Conservation (phyloP, 2,113 vertebrate species). For the Emberiza fucata region DNA sequence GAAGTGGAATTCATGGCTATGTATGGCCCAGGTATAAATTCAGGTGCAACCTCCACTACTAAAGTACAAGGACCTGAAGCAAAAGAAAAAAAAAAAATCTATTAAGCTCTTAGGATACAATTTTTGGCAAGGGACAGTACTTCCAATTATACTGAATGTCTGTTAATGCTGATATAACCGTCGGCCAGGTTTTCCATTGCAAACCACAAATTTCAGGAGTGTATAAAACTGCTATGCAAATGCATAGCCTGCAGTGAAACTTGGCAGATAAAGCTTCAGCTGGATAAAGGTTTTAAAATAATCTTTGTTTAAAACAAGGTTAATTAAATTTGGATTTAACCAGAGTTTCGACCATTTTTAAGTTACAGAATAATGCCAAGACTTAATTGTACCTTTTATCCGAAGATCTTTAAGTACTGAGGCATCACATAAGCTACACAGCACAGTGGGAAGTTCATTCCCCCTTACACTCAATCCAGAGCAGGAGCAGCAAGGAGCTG, state of each 20-base stretch:
- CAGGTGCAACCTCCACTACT: background rate
- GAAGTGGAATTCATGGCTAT: background rate
- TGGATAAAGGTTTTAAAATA: conserved; percentile 36
- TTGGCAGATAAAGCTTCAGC: background rate
- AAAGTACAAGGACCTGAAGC: background rate
- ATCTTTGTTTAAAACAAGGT: conserved; percentile 71
- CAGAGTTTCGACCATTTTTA: background rate
- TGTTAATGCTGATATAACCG: background rate
- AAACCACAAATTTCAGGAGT: background rate
- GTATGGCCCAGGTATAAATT: background rate
- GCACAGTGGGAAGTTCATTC: accelerated
- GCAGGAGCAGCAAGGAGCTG: background rate
- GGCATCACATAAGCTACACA: accelerated
- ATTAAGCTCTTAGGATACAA: background rate
- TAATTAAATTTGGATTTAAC: conserved; percentile 26
- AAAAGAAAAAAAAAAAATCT: background rate
- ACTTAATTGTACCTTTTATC: background rate
- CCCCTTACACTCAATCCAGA: background rate
- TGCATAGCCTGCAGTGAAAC: background rate
- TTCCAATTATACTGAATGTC: background rate
- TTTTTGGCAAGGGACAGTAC: background rate
- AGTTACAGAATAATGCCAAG: background rate
- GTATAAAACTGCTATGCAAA: background rate
- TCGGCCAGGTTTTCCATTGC: background rate
- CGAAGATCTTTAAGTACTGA: background rate